A percentile compares a stretch with the other conserved stretches of the same genome.
phyloP scores from a whole-genome alignment of 2,888 invertebrate genomes.

The Petrolisthes cinctipes region DNA sequence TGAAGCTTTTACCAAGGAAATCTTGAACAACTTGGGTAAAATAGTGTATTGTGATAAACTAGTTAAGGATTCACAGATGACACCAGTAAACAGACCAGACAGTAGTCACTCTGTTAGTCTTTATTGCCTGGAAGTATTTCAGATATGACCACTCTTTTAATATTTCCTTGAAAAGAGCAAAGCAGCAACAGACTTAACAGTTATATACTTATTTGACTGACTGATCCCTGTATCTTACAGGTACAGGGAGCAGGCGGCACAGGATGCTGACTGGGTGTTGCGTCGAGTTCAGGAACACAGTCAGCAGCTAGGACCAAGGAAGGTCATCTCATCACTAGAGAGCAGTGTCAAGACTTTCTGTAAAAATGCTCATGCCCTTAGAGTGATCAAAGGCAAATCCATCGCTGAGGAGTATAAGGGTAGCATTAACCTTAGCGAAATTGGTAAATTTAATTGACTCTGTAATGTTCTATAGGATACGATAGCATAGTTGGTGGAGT shows the following conservation, averaged over 20 bases:
- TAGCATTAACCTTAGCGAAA: constrained; percentile 59
- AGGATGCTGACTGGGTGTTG: constrained; percentile 85
- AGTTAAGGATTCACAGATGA: too few species aligned
- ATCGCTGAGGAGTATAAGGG: constrained; percentile 79
- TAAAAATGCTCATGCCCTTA: constrained; percentile 85
- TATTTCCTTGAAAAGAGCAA: not conserved
- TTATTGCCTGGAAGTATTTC: not conserved
- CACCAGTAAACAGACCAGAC: too few species aligned
- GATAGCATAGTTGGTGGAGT: too few species aligned
- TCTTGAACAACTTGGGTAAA: too few species aligned
- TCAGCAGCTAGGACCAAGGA: constrained; percentile 79
- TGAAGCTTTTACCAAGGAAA: too few species aligned
- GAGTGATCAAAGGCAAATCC: constrained; percentile 80
- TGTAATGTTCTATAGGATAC: not conserved
- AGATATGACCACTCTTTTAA: not conserved
- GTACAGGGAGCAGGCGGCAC: constrained; percentile 84
- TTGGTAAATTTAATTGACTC: constrained; percentile 37
- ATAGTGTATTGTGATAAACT: too few species aligned
- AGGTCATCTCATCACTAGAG: constrained; percentile 78
- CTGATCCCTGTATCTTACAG: constrained; percentile 67
- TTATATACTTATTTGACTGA: not conserved
- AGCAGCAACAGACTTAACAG: not conserved
- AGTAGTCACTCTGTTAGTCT: too few species aligned
- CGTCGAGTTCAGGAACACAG: constrained; percentile 85
- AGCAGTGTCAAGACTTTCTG: constrained; percentile 87